Base-by-base conservation (phyloP, 2,888 invertebrate species). In the Microchrysa polita region DNA sequence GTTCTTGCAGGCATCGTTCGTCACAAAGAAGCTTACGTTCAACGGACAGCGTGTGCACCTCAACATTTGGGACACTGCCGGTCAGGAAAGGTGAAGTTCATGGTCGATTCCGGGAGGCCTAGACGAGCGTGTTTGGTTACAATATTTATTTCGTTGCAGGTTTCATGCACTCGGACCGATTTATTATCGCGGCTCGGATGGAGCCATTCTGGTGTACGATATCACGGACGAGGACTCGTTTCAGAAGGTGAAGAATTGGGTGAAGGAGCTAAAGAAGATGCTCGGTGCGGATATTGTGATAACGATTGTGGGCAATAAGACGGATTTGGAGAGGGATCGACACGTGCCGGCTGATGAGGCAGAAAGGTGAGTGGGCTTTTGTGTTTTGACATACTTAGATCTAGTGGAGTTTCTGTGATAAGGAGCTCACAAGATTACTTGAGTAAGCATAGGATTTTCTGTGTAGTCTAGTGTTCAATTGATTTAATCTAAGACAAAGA, bases 1-100 rank as follows among this genome's bases (percentile, higher is more conserved):
- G 4, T 34, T 52, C 75, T 74, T 88, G 86, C 67, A 99, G 95
- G 98, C 98, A 4, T 97, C 98, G 2, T 99, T 97, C 86, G 87
- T 98, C 69, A 96, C 93, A 79, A 98, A 98, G 83, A 95, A 95
- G 83, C 84, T 99, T 27, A 95, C 94, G 80, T 90, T 99, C 74
- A 93, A 93, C 80, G 96, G 95, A 0, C 93, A 93, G 82, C 87
- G 94, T 80, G 90, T 96, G 23, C 97, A 96, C 81, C 87, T 99
- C 69, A 92, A 97, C 12, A 97, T 59, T 93, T 99, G 99, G 98
- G 98, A 98, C 82, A 99, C 98, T 2, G 98, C 98, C 5, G 98
- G 98, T 0, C 98, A 99, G 84, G 98, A 99, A 84, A 92, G 93
- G 79, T 95, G 82, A 97, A 53, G 42, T 23, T 42, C 52, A 23